These are phyloP conservation scores for Rhinolophus sinicus DNA, from an alignment of 2,113 vertebrate species.

Conservation along the genomic window DNA sequence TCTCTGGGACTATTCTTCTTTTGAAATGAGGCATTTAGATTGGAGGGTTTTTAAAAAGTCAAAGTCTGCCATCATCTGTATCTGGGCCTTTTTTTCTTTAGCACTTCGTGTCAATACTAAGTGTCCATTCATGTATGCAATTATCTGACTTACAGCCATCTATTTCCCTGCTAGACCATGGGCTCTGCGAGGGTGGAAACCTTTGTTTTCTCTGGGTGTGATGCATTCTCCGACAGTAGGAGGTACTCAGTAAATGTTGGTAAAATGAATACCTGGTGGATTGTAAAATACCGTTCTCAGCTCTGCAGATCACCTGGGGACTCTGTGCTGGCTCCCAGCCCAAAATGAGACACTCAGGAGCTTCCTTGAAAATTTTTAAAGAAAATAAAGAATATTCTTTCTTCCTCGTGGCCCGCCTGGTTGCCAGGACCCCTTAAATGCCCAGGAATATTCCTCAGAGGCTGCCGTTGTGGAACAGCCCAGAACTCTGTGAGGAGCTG, in stretches of 20 bases:
- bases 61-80: not conserved
- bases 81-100: not conserved
- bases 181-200: not conserved
- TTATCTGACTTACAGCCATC: fast-evolving
- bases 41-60: not conserved
- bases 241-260: not conserved
- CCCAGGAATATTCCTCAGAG: conserved; percentile 76
- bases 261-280: not conserved
- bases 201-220: not conserved
- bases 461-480: conserved; percentile 59
- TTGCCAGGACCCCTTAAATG: conserved; percentile 67
- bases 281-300: not conserved
- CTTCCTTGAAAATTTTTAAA: conserved; percentile 32
- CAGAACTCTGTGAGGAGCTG: conserved; percentile 75
- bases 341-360: not conserved
- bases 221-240: fast-evolving
- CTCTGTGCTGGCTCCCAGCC: not conserved
- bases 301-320: not conserved
- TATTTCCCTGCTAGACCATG: not conserved
- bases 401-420: not conserved
- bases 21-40: not conserved
- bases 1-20: not conserved
- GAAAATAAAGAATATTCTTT: not conserved
- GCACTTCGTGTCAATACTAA: not conserved
- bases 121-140: fast-evolving